Evolutionary conservation across 2,797 vertebrate genomes (phyloP).

Genomic region (Rhabdomys pumilio): DNA sequence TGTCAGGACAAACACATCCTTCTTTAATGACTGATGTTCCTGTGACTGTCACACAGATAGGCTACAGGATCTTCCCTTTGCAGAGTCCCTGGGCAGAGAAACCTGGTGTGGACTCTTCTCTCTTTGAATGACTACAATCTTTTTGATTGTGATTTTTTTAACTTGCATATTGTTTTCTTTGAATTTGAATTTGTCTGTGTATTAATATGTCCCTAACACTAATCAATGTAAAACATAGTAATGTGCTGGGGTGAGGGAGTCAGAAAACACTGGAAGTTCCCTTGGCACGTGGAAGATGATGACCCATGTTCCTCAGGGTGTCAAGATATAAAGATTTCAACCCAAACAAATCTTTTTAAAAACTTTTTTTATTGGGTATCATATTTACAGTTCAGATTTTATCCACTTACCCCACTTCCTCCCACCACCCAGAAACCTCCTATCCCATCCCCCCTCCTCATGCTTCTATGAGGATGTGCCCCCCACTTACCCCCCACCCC

Average conservation of each 20-base stretch:
- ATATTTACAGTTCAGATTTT: too few relatives aligned
- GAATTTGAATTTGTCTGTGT: not conserved
- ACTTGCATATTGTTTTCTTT: not conserved
- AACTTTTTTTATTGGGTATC: too few relatives aligned
- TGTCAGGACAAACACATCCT: not conserved
- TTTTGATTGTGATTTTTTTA: not conserved
- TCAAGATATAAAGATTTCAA: not conserved
- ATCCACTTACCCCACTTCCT: too few relatives aligned
- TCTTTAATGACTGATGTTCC: not conserved
- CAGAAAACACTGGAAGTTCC: conserved; percentile 56
- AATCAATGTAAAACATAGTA: conserved; percentile 78
- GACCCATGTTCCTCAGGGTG: not conserved
- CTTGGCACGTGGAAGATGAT: conserved; percentile 71
- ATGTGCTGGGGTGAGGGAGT: conserved; percentile 71
- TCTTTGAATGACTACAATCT: not conserved
- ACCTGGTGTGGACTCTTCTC: not conserved
- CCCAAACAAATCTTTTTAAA: not conserved
- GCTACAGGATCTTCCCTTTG: not conserved
- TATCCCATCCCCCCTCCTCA: too few relatives aligned
- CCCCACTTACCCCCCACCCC: too few relatives aligned
- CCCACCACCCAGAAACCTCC: too few relatives aligned
- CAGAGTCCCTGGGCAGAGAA: not conserved
- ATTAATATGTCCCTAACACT: conserved; percentile 81
- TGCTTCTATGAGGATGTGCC: too few relatives aligned
- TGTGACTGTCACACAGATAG: not conserved